These are phyloP conservation scores for Lepidochitona cinerea DNA, from an alignment of 2,888 invertebrate genomes.

Conservation along the genomic window DNA sequence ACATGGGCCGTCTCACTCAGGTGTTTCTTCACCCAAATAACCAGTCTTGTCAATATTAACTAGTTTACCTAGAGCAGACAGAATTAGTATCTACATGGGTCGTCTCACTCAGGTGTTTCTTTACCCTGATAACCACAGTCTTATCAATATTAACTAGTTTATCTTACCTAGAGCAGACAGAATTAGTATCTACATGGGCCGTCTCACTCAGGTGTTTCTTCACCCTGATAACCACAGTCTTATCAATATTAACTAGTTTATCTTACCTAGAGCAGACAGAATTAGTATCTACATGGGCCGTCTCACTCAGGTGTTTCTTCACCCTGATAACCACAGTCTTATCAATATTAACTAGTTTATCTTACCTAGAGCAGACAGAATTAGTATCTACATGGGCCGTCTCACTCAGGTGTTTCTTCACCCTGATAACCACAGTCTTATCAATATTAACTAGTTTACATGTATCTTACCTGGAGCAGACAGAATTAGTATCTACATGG, in stretches of 20 bases:
- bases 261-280: slow-evolving; percentile 24
- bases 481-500: slow-evolving; percentile 9
- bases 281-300: slow-evolving; percentile 11
- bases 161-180: slow-evolving; percentile 23
- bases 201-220: slow-evolving; percentile 53
- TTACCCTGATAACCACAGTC: slow-evolving; percentile 55
- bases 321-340: slow-evolving; percentile 56
- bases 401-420: slow-evolving; percentile 56
- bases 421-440: slow-evolving; percentile 51
- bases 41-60: slow-evolving; percentile 34
- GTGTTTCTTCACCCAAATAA: slow-evolving; percentile 59
- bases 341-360: slow-evolving; percentile 23
- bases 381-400: slow-evolving; percentile 16
- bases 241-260: slow-evolving; percentile 27
- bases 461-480: slow-evolving; percentile 22
- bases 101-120: slow-evolving; percentile 51
- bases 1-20: slow-evolving; percentile 33
- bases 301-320: slow-evolving; percentile 52
- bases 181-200: slow-evolving; percentile 7
- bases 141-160: slow-evolving; percentile 30
- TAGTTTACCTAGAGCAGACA: slow-evolving; percentile 22
- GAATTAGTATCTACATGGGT: slow-evolving; percentile 7
- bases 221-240: slow-evolving; percentile 55
- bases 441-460: slow-evolving; percentile 26
- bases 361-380: slow-evolving; percentile 24